Evolutionary conservation across 2,113 vertebrate species (phyloP).

Genomic region (Myocastor coypus): DNA sequence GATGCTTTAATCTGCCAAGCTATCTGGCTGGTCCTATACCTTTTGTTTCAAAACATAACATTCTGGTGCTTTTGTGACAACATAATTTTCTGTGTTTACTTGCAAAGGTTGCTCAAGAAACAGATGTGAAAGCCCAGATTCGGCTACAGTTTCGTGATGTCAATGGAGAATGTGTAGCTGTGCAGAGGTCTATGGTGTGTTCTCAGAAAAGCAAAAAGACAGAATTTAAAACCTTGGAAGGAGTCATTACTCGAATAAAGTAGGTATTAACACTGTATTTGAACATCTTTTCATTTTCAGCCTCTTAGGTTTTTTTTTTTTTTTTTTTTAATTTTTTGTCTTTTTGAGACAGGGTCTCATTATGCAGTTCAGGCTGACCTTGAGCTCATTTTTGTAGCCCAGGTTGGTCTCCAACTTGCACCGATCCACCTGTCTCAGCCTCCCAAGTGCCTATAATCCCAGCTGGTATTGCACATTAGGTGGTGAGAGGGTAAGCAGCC

Average conservation of each 20-base stretch:
- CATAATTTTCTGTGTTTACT: neutral
- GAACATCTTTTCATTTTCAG: neutral
- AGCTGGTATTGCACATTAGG: neutral
- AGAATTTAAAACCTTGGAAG: slow-evolving; percentile 97
- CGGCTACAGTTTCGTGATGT: slow-evolving; percentile 94
- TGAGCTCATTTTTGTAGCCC: too few species aligned
- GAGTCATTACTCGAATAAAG: slow-evolving; percentile 94
- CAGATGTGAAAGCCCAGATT: slow-evolving; percentile 97
- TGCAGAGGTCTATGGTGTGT: slow-evolving; percentile 96
- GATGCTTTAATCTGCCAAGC: too few species aligned
- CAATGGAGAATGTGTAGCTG: slow-evolving; percentile 91
- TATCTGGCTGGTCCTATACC: too few species aligned
- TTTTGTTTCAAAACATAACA: neutral
- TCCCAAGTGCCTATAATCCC: too few species aligned
- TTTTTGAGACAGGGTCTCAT: too few species aligned
- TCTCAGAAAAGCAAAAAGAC: slow-evolving; percentile 96
- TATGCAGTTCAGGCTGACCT: too few species aligned
- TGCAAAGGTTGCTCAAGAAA: slow-evolving; percentile 95
- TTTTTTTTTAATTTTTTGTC: too few species aligned
- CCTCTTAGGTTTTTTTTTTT: neutral
- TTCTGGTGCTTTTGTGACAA: neutral
- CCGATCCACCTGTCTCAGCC: too few species aligned
- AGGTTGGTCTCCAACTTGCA: too few species aligned
- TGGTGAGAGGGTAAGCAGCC: slow-evolving; percentile 21
- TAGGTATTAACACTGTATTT: slow-evolving; percentile 82